Evolutionary conservation across 2,113 vertebrate genomes (phyloP), one percentile per base, ranked within the genome.

Genomic region (Pseudolaguvia tuberculata): DNA sequence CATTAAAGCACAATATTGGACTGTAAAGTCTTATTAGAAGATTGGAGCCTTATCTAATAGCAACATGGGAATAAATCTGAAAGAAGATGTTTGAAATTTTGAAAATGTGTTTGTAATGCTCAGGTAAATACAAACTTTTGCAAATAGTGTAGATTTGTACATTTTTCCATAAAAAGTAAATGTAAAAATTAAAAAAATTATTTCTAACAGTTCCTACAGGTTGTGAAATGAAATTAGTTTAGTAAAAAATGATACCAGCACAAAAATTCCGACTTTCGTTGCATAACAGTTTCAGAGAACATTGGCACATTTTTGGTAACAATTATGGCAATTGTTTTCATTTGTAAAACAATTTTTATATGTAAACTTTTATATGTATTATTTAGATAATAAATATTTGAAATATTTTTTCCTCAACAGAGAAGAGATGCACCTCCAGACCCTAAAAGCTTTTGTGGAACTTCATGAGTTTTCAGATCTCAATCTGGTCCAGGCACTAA

Each of bases 391-490:
- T 31, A 4, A 12, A 51, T 25, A 7, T 20, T 13, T 53, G 9
- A 65, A 53, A 42, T 29, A 17, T 57, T 12, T 47, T 71, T 58
- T 17, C n/a, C 29, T 77, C 14, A 27, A 59, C 81, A 99, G 96
- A 83, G 93, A 97, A n/a, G 87, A 93, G 15, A 70, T 87, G 75
- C 94, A 95, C 84, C 90, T 99, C 47, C 89, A 94, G 87, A 91
- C 94, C 53, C 90, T 99, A 29, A 96, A 97, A 81, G 93, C 93
- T 52, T 99, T 98, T 8, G 95, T 99, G 80, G 93, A 92, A 13
- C 94, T 94, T 73, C 96, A 99, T 3, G 90, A 96, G 81, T 97
- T 98, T 78, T 90, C 93, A 8, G 90, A 94, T 82, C 94, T 98
- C 69, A 96, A 96, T 84, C 89, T 99, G 8, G 96, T 99, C 13